phyloP scores from a whole-genome alignment of 2,113 vertebrate genomes.

The Fukomys damarensis region DNA sequence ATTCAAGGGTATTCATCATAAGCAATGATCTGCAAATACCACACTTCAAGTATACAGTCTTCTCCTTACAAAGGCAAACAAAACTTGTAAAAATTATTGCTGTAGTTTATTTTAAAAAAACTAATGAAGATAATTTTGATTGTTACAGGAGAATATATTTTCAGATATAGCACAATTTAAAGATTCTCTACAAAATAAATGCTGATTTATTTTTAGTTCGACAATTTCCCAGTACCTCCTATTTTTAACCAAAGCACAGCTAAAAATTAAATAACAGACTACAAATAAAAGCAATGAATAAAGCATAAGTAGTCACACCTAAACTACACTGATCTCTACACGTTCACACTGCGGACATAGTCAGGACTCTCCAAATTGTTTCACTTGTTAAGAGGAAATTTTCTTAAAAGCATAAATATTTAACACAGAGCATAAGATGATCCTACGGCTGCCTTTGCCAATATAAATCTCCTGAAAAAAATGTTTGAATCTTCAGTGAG shows the following conservation, averaged over 20 bases:
- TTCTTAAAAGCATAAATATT: not conserved
- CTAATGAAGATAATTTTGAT: not conserved
- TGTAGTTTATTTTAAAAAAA: not conserved
- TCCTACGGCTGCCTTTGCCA: not conserved
- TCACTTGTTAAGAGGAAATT: not conserved
- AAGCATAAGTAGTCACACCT: not conserved
- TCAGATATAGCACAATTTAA: slow-evolving; percentile 35
- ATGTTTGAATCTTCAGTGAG: not conserved
- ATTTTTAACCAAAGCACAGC: slow-evolving; percentile 32
- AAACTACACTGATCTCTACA: not conserved
- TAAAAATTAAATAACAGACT: slow-evolving; percentile 1
- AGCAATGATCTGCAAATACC: not conserved
- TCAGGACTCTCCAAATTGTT: not conserved
- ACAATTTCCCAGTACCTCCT: slow-evolving; percentile 8
- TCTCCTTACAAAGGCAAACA: not conserved
- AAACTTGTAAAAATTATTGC: not conserved
- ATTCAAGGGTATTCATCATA: not conserved
- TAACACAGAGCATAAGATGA: not conserved
- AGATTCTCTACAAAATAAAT: not conserved
- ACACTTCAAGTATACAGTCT: not conserved
- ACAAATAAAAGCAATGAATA: slow-evolving; percentile 24
- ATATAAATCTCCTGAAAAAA: not conserved
- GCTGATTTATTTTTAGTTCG: not conserved
- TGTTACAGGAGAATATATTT: not conserved
- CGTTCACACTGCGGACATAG: not conserved